Evolutionary conservation across 2,797 vertebrate genomes (phyloP), one percentile per base, ranked within the genome.

Genomic region (Vultur gryphus): DNA sequence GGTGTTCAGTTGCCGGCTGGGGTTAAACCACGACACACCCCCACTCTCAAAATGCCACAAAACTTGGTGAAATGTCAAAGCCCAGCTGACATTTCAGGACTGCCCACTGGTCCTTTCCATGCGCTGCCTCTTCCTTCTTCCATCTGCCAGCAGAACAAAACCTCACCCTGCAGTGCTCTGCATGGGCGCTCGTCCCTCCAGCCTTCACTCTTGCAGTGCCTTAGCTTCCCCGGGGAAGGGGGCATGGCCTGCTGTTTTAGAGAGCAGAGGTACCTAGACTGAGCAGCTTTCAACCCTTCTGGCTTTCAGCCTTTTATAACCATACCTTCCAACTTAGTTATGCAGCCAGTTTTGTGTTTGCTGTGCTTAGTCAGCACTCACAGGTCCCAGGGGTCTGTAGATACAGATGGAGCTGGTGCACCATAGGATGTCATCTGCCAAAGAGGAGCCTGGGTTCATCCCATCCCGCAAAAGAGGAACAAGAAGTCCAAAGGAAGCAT

Each of bases 201-300:
- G 26, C 39, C 41, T 25, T 49, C 69, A 41, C 31, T 69, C 65
- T 19, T 15, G 15, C 70, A 54, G 17, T 13, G 59, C 29, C 43
- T 58, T 13, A 6, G 24, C 62, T n/a, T 33, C 20, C 66, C 14
- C 0, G 3, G 24, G n/a, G n/a, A 52, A 73, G 37, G 10, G 13
- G 48, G 1, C 15, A 0, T 2, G 1, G 25, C 8, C 35, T 4
- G 11, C 25, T 54, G 18, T 8, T 37, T n/a, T 51, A 46, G 26
- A 61, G 67, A 85, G 21, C 44, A 64, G 21, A 35, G 26, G n/a
- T 35, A 41, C 25, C 55, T 52, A 41, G 25, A 43, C 35, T 61
- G 35, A 73, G 37, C 9, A 67, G 33, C 48, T 93, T 67, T 49
- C 48, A 58, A 33, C 11, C 1, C 84, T 57, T 79, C n/a, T 35